Evolutionary conservation across 2,113 vertebrate species (phyloP).

Genomic region (Ophiodon elongatus): DNA sequence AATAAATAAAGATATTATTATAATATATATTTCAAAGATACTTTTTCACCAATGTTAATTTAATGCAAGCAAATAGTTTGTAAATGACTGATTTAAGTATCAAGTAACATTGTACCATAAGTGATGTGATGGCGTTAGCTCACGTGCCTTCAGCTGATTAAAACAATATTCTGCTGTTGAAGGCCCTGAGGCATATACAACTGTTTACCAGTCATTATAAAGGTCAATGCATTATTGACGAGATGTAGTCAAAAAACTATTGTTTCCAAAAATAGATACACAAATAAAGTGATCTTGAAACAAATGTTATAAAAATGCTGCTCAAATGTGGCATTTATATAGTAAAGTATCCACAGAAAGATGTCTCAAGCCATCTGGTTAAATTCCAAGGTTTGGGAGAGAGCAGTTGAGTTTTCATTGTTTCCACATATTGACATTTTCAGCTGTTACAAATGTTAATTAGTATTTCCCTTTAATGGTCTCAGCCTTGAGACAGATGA

Average conservation of each 20-base stretch:
- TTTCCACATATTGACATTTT: constrained; percentile 3
- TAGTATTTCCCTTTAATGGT: constrained; percentile 29
- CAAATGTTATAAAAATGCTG: background rate
- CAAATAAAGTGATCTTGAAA: background rate
- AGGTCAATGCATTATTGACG: background rate
- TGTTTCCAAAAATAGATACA: background rate
- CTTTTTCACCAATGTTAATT: background rate
- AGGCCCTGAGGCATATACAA: background rate
- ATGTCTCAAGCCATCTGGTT: background rate
- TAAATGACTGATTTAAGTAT: background rate
- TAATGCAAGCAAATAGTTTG: background rate
- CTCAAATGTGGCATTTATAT: background rate
- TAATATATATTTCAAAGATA: background rate
- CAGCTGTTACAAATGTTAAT: constrained; percentile 1
- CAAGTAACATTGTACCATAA: background rate
- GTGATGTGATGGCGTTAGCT: background rate
- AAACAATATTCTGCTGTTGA: background rate
- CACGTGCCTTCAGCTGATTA: background rate
- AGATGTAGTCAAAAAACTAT: background rate
- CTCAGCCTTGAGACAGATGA: constrained; percentile 17
- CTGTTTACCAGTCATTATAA: background rate
- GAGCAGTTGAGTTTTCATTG: background rate
- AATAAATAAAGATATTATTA: background rate
- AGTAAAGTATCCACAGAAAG: background rate
- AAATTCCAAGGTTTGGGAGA: background rate